Percentiles rank a stretch among this genome's conserved stretches.
Evolutionary conservation across 2,113 vertebrate genomes (phyloP).

Genomic region (Geothlypis trichas): DNA sequence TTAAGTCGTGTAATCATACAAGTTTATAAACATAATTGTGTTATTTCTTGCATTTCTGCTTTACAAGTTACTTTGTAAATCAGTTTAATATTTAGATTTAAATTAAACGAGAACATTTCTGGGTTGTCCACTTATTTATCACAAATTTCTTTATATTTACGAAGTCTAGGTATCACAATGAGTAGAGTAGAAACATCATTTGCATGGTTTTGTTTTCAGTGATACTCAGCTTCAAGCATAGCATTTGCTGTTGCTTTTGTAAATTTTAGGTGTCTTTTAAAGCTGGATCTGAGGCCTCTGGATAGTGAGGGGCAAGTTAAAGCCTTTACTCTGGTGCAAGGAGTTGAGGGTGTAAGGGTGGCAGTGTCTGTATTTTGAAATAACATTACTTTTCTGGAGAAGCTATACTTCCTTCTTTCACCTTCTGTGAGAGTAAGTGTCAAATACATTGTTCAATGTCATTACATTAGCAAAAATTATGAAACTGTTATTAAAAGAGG

Average conservation of each 20-base stretch:
- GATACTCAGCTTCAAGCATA: not conserved
- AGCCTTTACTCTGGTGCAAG: not conserved
- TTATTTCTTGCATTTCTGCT: not conserved
- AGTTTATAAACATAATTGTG: not conserved
- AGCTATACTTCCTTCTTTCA: not conserved
- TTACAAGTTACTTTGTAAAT: not conserved
- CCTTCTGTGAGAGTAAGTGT: rapidly evolving
- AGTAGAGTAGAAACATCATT: not conserved
- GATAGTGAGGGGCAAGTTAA: not conserved
- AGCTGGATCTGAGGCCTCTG: not conserved
- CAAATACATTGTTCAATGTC: not conserved
- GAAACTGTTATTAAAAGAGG: not conserved
- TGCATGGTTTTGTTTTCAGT: not conserved
- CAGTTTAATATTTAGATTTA: not conserved
- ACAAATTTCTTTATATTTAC: not conserved
- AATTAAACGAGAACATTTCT: not conserved
- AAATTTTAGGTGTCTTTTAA: not conserved
- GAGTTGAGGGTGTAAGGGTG: not conserved
- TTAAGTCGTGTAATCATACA: not conserved
- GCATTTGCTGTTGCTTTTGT: not conserved
- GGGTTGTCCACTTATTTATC: not conserved
- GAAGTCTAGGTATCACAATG: not conserved
- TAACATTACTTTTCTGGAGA: rapidly evolving
- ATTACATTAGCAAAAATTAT: not conserved
- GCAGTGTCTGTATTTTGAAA: not conserved